Evolutionary conservation across 2,113 vertebrate species (phyloP), one percentile per base, ranked within the genome.

Genomic region (Thamnophis sirtalis): DNA sequence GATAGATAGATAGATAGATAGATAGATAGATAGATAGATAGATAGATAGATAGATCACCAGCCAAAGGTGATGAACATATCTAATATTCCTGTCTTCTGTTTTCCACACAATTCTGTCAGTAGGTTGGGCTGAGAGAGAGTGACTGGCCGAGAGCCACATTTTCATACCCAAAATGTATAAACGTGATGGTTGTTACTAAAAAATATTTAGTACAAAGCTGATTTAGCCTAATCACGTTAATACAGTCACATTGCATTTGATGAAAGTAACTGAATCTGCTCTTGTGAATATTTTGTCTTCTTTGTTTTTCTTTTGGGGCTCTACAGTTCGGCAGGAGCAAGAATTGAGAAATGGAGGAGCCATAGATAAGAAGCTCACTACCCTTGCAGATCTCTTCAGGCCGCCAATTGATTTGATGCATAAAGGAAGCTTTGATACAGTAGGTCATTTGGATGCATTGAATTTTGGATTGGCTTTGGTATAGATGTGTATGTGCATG

Each of bases 371-470:
- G 98, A 99, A 99, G 97, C 98, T 99, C 63, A 99, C 99, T 89
- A 99, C 99, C 3, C 96, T 99, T 95, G 99, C 99, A 90, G 99
- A 99, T 96, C 98, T 99, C 50, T 99, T 99, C 97, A 98, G 99
- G 92, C 99, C 99, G 88, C 99, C 99, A 91, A 99, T 99, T 94
- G 99, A 99, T 95, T 98, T 99, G 96, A 99, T 99, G 99, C 99
- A 99, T 97, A 99, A 99, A 98, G 99, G 99, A 97, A 99, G 99
- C 97, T 99, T 99, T 98, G 99, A 99, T 97, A 99, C 99, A 94
- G 99, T 99, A 96, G 97, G 98, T 95, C 92, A 26, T 50, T 93
- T 80, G 38, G 68, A 24, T 33, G 0, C 49, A 28, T 1, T 51
- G 93, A 1, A n/a, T 49, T 50, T 0, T 0, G 3, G 53, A 50